Conservation (phyloP, 2,113 vertebrate species). For the Onychostruthus taczanowskii region DNA sequence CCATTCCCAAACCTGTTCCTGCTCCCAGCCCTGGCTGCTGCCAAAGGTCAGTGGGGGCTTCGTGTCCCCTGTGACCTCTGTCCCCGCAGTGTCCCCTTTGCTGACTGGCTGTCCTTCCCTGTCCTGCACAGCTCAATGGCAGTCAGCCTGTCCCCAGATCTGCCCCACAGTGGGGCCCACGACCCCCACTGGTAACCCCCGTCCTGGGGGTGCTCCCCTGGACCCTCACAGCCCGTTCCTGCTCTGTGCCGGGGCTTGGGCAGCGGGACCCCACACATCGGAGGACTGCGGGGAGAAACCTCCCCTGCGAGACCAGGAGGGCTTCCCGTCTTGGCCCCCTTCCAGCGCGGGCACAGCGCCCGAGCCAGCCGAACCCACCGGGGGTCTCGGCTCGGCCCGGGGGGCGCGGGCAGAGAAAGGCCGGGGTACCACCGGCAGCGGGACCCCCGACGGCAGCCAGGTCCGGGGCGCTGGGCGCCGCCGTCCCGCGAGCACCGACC, state of each 20-base stretch:
- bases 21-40: neutral
- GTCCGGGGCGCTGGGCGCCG: neutral
- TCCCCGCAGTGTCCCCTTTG: neutral
- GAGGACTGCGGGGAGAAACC: accelerated
- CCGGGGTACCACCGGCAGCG: neutral
- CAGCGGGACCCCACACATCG: accelerated
- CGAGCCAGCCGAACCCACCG: neutral
- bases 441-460: neutral
- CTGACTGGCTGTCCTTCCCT: accelerated
- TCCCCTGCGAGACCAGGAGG: accelerated
- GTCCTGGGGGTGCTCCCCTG: accelerated
- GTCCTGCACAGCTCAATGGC: accelerated
- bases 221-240: neutral
- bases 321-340: neutral
- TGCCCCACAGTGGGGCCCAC: accelerated
- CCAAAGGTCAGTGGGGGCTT: neutral
- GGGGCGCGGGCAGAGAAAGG: neutral
- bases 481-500: neutral
- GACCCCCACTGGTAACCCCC: accelerated
- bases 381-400: accelerated
- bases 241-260: accelerated
- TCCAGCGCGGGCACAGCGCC: neutral
- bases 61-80: neutral
- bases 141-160: neutral
- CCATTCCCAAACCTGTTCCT: neutral